Base-by-base conservation (phyloP, 2,113 vertebrate species). In the Sylvia atricapilla region DNA sequence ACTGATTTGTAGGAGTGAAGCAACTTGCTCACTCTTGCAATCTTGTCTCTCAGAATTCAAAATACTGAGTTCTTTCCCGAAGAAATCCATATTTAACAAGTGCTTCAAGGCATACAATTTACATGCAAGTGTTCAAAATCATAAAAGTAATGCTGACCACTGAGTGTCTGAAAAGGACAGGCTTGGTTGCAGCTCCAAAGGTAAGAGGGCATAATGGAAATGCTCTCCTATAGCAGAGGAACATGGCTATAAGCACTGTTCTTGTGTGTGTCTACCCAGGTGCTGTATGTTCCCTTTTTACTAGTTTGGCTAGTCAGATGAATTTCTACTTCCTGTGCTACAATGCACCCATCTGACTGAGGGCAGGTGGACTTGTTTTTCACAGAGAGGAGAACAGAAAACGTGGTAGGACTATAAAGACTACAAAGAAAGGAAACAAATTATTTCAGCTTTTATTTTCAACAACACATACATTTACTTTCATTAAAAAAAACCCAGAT, bases 401-500 rank as follows among this genome's bases (percentile, higher is more conserved):
- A 53, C 16, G 9, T 6, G 7, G 15, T 9, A 69, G 35, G 8
- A 35, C 53, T 52, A n/a, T 12, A 81, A 92, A 74, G 25, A 43
- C 47, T 46, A 53, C 8, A 76, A 92, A 76, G 67, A 59, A 37
- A 55, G 21, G 11, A 17, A 59, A 37, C 6, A 43, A 60, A 79
- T 14, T 68, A 82, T 68, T 72, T 56, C 46, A 39, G 33, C 47
- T 75, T 84, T 87, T 18, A 68, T 44, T 7, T 59, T 67, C 81
- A 74, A 31, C 13, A 56, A 82, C 16, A 27, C 4, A 3, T 10
- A 52, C 15, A 20, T 12, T 50, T 60, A 37, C 31, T 52, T n/a
- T 31, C 4, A 35, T 28, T 28, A 55, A 28, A 35, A 35, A 12
- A 4, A 2, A 0, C 7, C 7, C 27, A 33, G 15, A 20, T 3